Evolutionary conservation across 2,113 vertebrate species (phyloP).

Genomic region (Dicrurus megarhynchus): DNA sequence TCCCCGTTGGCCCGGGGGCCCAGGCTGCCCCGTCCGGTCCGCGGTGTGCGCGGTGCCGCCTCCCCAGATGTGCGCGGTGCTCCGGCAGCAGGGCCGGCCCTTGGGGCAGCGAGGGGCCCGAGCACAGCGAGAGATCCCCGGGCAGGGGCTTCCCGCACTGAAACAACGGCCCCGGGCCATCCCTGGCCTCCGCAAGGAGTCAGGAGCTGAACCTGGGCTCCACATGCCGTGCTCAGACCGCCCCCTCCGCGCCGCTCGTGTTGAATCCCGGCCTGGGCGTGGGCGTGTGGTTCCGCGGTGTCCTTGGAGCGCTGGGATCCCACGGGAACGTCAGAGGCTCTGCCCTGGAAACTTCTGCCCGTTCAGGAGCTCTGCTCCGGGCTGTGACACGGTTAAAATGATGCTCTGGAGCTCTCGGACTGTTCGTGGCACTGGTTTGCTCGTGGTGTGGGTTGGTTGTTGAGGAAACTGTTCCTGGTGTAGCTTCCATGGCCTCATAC

Average conservation of each 20-base stretch:
- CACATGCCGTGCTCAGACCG: fast-evolving
- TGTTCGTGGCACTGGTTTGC: fast-evolving
- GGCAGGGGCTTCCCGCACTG: too few species aligned
- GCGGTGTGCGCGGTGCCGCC: neutral
- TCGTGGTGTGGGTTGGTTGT: too few species aligned
- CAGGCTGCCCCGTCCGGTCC: neutral
- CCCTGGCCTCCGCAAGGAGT: fast-evolving
- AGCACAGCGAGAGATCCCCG: neutral
- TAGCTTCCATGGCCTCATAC: neutral
- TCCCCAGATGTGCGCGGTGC: neutral
- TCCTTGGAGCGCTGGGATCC: neutral
- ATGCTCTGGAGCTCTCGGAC: neutral
- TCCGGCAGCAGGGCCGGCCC: neutral
- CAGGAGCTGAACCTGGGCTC: fast-evolving
- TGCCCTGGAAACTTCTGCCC: neutral
- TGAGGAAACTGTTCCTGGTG: neutral
- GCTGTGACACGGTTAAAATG: too few species aligned
- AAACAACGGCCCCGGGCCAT: fast-evolving
- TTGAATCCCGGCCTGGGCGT: neutral
- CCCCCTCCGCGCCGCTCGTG: neutral
- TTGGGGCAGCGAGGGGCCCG: neutral
- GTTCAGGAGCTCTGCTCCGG: neutral
- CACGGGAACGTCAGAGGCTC: neutral
- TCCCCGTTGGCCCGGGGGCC: neutral
- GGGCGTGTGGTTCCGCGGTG: neutral